A percentile compares a stretch with the other conserved stretches of the same genome.
These are phyloP conservation scores for Horisme vitalbata DNA, from an alignment of 2,888 invertebrate genomes.

Conservation along the genomic window DNA sequence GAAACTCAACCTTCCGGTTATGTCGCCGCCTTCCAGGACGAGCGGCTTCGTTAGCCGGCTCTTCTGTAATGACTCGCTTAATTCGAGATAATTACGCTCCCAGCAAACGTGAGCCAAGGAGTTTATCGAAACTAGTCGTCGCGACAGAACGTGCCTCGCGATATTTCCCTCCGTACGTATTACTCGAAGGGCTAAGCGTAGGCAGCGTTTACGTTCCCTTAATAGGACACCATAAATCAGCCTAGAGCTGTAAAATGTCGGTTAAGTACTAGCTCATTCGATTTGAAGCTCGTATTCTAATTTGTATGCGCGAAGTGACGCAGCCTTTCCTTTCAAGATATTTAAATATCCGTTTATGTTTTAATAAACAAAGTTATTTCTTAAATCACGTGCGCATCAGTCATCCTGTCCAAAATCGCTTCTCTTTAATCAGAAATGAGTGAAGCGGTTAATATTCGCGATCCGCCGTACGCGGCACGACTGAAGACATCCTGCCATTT, in stretches of 20 bases:
- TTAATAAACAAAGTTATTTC: slow-evolving; percentile 68
- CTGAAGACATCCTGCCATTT: slow-evolving; percentile 61
- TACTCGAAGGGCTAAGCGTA: slow-evolving; percentile 50
- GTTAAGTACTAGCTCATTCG: slow-evolving; percentile 62
- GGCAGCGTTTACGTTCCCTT: slow-evolving; percentile 52
- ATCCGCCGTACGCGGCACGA: slow-evolving; percentile 57
- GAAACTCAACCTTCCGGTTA: slow-evolving; percentile 75
- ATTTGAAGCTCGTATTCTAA: slow-evolving; percentile 61
- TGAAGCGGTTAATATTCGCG: slow-evolving; percentile 66
- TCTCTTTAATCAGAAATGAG: slow-evolving; percentile 72
- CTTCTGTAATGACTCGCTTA: slow-evolving; percentile 73
- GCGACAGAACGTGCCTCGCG: slow-evolving; percentile 43
- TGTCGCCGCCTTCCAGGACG: slow-evolving; percentile 51
- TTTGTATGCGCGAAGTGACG: slow-evolving; percentile 67
- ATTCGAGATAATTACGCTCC: slow-evolving; percentile 75
- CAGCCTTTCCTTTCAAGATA: slow-evolving; percentile 73
- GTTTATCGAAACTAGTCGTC: slow-evolving; percentile 59
- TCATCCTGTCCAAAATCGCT: slow-evolving; percentile 74
- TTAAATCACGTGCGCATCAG: slow-evolving; percentile 68
- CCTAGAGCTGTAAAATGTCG: slow-evolving; percentile 51
- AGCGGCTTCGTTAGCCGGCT: slow-evolving; percentile 66
- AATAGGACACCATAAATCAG: slow-evolving; percentile 61
- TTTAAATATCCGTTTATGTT: slow-evolving; percentile 74
- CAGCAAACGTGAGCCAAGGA: slow-evolving; percentile 61
- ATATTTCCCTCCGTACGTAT: slow-evolving; percentile 47